Evolutionary conservation across 1,140 invertebrate genomes (phyloP).

Genomic region (Caenorhabditis briggsae): DNA sequence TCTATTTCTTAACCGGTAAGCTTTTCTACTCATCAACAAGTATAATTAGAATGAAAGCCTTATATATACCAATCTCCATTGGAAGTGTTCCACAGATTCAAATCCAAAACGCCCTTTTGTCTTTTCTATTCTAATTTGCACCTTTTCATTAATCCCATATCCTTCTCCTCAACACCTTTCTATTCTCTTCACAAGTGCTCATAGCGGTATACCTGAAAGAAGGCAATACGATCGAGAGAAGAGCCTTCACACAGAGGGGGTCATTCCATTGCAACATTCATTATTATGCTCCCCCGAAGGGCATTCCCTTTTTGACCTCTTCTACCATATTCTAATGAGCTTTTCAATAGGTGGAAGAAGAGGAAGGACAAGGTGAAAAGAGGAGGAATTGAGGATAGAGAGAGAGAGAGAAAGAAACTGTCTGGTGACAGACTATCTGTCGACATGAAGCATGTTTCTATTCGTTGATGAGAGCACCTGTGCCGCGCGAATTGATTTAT

Average conservation of each 20-base stretch:
- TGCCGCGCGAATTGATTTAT: not conserved
- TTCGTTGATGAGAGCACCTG: constrained; percentile 17
- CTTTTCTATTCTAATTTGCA: not conserved
- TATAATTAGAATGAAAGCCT: not conserved
- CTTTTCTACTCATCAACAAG: not conserved
- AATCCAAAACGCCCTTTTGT: not conserved
- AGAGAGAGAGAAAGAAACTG: not conserved
- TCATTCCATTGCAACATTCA: constrained; percentile 43
- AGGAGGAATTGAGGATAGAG: not conserved
- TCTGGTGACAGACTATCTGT: constrained; percentile 18
- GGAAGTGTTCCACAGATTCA: not conserved
- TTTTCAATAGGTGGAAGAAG: constrained; percentile 1
- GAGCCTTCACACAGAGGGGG: not conserved
- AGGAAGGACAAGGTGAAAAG: constrained; percentile 8
- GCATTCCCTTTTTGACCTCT: constrained; percentile 32
- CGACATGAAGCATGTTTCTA: constrained; percentile 44
- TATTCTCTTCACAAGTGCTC: constrained; percentile 37
- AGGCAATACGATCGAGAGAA: constrained; percentile 19
- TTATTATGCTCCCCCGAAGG: constrained; percentile 44
- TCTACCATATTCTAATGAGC: constrained; percentile 51
- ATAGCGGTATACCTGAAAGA: constrained; percentile 48
- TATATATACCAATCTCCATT: not conserved
- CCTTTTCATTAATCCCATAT: constrained; percentile 22
- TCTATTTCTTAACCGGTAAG: too few species aligned
- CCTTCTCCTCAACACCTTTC: constrained; percentile 35